Evolutionary conservation across 2,888 invertebrate genomes (phyloP).

Genomic region (Drosophila siamana): DNA sequence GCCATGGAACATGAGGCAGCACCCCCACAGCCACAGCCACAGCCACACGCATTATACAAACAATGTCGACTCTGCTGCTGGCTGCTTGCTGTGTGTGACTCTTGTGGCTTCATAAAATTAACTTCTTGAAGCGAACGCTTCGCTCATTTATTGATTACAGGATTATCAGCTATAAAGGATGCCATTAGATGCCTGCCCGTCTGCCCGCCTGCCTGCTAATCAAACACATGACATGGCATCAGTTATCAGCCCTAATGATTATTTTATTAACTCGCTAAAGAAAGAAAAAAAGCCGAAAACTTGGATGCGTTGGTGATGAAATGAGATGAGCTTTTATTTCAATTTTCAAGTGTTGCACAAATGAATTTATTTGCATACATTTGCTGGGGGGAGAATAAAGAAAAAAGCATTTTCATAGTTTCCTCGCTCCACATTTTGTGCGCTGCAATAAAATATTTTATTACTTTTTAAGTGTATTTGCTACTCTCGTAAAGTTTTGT

Average conservation of each 20-base stretch:
- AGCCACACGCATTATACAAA: conserved; percentile 60
- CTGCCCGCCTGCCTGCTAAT: conserved; percentile 36
- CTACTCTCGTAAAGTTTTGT: conserved; percentile 66
- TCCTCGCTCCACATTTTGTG: conserved; percentile 46
- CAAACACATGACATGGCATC: conserved; percentile 50
- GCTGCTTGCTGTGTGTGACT: conserved; percentile 14
- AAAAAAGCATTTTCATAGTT: conserved; percentile 30
- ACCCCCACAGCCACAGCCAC: conserved; percentile 2
- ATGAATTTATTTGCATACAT: conserved; percentile 35
- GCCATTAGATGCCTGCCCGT: conserved; percentile 26
- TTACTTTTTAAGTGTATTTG: conserved; percentile 80
- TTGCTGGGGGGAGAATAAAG: conserved; percentile 5
- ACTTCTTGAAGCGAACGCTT: conserved; percentile 53
- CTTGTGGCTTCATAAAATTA: conserved; percentile 62
- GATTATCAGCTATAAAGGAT: conserved; percentile 34
- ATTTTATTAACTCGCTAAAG: conserved; percentile 43
- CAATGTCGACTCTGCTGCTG: conserved; percentile 23
- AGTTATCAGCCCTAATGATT: conserved; percentile 50
- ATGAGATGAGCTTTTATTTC: not conserved
- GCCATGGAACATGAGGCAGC: conserved; percentile 35
- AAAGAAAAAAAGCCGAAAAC: not conserved
- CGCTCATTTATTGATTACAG: conserved; percentile 72
- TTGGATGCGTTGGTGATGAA: not conserved
- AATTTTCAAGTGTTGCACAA: conserved; percentile 14
- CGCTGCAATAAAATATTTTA: conserved; percentile 77